Base-by-base conservation (phyloP, 2,888 invertebrate genomes). In the Sericinus montela region DNA sequence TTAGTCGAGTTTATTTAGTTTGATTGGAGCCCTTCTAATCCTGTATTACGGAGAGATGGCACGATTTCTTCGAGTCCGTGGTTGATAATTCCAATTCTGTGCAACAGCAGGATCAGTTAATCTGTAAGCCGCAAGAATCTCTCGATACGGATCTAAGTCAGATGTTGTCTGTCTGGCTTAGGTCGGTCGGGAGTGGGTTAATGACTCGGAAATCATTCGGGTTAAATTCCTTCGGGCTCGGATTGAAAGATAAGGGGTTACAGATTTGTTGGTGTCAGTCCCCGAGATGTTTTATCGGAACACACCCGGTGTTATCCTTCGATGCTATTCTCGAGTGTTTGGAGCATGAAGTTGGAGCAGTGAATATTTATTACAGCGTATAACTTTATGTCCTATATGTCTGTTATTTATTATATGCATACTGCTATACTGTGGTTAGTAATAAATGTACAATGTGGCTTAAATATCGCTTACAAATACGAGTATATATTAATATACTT, bases 121-220 rank as follows among this genome's bases (percentile, higher is more conserved):
- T 86, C 83, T 80, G 72, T 76, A 75, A 80, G 75, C 78, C 78
- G 60, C 69, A 67, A 75, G 75, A 76, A 79, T 81, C 78, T 70
- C 76, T 75, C 76, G 86, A 86, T 85, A 83, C 76, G 76, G 78
- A 84, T 87, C 85, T 77, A 75, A 84, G 82, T 85, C 80, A 77
- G 82, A 81, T 83, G 87, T 83, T 86, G 87, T 87, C 85, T 86
- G 78, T 87, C 87, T 87, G 81, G 80, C 87, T 88, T 86, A 87
- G 82, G 74, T 72, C 71, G 77, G 75, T 69, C 68, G 69, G 76
- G 78, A 80, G 78, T 74, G 71, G 75, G 80, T 87, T 86, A 87
- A 87, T 88, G 87, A 83, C 80, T 82, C 75, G 87, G 86, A 87
- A 87, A 85, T 87, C 81, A 87, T 86, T 86, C 75, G 86, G 86